Conservation (phyloP, 2,797 vertebrate species). For the Enteromius treurensis region DNA sequence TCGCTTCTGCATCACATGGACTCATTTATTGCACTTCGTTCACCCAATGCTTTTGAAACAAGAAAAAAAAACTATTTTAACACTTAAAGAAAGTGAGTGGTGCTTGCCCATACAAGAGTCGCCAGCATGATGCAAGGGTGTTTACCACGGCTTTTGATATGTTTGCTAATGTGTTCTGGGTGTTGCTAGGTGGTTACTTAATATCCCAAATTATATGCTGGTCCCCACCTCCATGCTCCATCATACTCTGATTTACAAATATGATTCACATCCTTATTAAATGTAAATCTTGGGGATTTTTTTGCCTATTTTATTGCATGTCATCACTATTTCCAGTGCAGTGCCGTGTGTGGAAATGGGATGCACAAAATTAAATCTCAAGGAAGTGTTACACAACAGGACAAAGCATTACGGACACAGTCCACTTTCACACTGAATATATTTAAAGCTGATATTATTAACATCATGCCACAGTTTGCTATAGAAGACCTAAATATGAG, state of each 20-base stretch:
- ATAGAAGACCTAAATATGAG: neutral
- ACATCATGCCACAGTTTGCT: neutral
- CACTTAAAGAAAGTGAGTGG: constrained; percentile 3
- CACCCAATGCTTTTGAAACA: neutral
- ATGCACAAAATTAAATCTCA: neutral
- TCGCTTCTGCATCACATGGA: constrained; percentile 9
- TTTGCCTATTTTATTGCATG: neutral
- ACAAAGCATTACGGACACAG: neutral
- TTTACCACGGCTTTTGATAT: neutral
- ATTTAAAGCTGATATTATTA: neutral
- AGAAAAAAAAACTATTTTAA: neutral
- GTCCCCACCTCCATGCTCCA: neutral
- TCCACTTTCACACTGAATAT: neutral
- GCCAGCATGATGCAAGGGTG: neutral
- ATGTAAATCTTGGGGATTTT: neutral
- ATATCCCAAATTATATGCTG: neutral
- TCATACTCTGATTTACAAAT: neutral
- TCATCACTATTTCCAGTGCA: neutral
- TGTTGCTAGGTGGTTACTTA: neutral
- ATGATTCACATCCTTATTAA: neutral
- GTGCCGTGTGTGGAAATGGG: neutral
- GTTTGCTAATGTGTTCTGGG: neutral
- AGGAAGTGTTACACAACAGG: neutral
- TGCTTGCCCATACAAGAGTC: constrained; percentile 1
- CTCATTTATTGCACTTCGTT: constrained; percentile 1